Conservation (phyloP, 2,888 invertebrate genomes). For the Cephalotes varians region DNA sequence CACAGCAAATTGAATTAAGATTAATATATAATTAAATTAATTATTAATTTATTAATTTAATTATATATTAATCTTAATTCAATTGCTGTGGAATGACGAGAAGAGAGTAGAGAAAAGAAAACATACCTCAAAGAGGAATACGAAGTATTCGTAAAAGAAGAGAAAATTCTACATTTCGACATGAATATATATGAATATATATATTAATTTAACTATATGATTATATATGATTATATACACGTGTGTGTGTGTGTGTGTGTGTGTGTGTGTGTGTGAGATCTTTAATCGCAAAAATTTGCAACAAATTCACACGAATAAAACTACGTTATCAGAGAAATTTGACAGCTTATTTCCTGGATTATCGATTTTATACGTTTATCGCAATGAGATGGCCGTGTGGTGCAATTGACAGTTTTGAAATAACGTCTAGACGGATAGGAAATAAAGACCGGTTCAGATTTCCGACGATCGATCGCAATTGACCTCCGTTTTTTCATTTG, state of each 20-base stretch:
- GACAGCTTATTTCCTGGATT: constrained; percentile 24
- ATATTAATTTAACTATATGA: too few species aligned
- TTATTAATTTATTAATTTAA: neutral
- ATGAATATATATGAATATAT: too few species aligned
- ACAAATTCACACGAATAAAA: neutral
- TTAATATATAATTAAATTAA: neutral
- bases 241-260: too few species aligned
- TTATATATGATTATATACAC: too few species aligned
- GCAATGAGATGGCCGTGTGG: neutral
- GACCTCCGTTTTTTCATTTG: constrained; percentile 4
- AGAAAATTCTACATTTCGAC: neutral
- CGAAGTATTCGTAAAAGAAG: neutral
- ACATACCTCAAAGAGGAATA: neutral
- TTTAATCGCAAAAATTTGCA: neutral
- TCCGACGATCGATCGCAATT: constrained; percentile 38
- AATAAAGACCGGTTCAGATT: constrained; percentile 9
- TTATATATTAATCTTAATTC: neutral
- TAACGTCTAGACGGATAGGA: constrained; percentile 29
- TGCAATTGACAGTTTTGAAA: constrained; percentile 1
- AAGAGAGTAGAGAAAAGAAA: neutral
- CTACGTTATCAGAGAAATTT: neutral
- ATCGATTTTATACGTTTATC: neutral
- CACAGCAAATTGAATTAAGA: neutral
- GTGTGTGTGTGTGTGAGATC: neutral
- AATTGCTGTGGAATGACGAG: neutral